A percentile compares a stretch with the other conserved stretches of the same genome.
Conservation (phyloP, 2,113 vertebrate genomes). For the Plotosus lineatus region DNA sequence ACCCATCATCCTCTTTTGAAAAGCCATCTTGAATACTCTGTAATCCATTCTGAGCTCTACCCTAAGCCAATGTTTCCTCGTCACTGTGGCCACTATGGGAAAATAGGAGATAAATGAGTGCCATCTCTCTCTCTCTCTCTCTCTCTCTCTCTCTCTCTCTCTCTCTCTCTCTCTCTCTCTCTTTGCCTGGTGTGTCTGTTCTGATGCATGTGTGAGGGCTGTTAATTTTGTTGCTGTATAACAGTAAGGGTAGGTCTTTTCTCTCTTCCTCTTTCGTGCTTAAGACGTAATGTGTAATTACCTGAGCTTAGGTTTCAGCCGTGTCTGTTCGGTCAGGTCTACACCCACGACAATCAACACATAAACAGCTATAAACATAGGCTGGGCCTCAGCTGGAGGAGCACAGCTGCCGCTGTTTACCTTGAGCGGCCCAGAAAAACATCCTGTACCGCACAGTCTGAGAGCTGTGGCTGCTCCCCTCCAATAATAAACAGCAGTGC, state of each 20-base stretch:
- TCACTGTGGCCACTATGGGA: constrained; percentile 67
- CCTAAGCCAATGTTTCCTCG: constrained; percentile 73
- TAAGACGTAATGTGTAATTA: constrained; percentile 73
- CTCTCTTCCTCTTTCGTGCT: constrained; percentile 52
- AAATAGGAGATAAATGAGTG: constrained; percentile 44
- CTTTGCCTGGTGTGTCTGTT: no score
- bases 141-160: neutral
- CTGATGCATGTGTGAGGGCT: constrained; percentile 31
- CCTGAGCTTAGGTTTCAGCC: constrained; percentile 66
- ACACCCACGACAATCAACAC: constrained; percentile 61
- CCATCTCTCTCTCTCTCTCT: neutral
- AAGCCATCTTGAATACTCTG: constrained; percentile 69
- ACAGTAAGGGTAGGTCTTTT: constrained; percentile 40
- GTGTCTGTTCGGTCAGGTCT: constrained; percentile 67
- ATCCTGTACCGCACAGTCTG: constrained; percentile 76
- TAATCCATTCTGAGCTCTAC: constrained; percentile 69
- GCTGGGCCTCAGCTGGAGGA: constrained; percentile 73
- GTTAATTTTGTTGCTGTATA: constrained; percentile 28
- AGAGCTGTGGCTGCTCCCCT: constrained; percentile 70
- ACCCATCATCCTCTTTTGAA: constrained; percentile 64
- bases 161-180: constrained; percentile 16
- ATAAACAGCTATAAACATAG: constrained; percentile 66
- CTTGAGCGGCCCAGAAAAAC: constrained; percentile 77
- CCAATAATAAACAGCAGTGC: constrained; percentile 76
- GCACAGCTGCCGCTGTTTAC: constrained; percentile 83